phyloP scores from a whole-genome alignment of 1,140 invertebrate species.

The Radopholus similis region DNA sequence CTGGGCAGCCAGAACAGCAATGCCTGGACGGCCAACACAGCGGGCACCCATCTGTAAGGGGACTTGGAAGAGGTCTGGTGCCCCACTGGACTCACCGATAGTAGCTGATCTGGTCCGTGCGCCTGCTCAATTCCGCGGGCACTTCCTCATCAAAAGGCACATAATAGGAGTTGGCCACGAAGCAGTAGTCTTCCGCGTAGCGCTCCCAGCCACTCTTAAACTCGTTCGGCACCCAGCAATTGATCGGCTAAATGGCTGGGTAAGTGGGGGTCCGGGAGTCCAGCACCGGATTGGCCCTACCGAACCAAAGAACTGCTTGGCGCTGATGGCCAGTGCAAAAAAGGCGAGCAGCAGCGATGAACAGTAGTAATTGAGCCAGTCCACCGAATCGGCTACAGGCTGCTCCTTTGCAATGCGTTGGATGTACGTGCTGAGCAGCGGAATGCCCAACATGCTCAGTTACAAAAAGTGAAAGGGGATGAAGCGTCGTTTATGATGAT shows the following conservation, averaged over 20 bases:
- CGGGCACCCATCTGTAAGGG: slow-evolving; percentile 47
- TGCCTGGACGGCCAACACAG: slow-evolving; percentile 51
- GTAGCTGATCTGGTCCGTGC: slow-evolving; percentile 49
- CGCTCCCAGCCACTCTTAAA: slow-evolving; percentile 54
- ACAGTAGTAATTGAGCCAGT: slow-evolving; percentile 59
- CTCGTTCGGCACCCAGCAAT: slow-evolving; percentile 57
- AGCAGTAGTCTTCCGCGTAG: slow-evolving; percentile 54
- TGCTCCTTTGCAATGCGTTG: slow-evolving; percentile 40
- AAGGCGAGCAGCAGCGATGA: slow-evolving; percentile 51
- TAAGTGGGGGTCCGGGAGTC: not conserved
- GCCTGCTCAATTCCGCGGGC: slow-evolving; percentile 25
- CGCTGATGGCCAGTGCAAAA: slow-evolving; percentile 51
- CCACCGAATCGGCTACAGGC: slow-evolving; percentile 53
- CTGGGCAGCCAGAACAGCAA: slow-evolving; percentile 50
- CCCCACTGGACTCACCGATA: slow-evolving; percentile 26
- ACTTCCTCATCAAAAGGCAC: slow-evolving; percentile 52
- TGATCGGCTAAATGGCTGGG: slow-evolving; percentile 42
- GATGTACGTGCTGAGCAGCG: slow-evolving; percentile 40
- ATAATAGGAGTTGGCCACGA: slow-evolving; percentile 51
- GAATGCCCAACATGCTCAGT: slow-evolving; percentile 49
- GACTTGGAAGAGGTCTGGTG: not conserved
- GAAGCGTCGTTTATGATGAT: too few species aligned
- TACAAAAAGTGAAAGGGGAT: too few species aligned
- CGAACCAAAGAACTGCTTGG: slow-evolving; percentile 55
- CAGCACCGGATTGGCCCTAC: not conserved